Base-by-base conservation (phyloP, 1,140 invertebrate species). In the Stenopsyche tienmushanensis region DNA sequence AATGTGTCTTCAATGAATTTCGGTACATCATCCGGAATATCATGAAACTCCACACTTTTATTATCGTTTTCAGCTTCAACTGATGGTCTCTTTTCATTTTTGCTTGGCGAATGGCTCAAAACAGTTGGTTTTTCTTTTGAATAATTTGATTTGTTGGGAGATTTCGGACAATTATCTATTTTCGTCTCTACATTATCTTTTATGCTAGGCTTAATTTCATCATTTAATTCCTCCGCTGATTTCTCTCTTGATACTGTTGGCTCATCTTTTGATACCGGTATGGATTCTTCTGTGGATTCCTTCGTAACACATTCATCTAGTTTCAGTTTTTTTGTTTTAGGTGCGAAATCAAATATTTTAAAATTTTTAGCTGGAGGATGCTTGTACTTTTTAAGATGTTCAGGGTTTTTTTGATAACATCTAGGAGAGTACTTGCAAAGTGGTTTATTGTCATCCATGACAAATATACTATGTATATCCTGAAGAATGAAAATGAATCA, bases 351-450 rank as follows among this genome's bases (percentile, higher is more conserved):
- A 10, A 49, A 57, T 71, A 74, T 73, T 42, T 55, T 53, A 58
- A 73, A 67, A 65, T 34, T 34, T 34, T 34, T 34, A 34, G 77
- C 76, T 20, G 84, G 81, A 3, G 88, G 90, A 78, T 94, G 93
- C 77, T 89, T 90, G 64, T 86, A 96, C 72, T 88, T 87, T 62
- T 84, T 78, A 41, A 86, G 80, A 81, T 96, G 93, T 0, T 82
- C 79, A 8, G 85, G 78, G 83, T 93, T 95, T 76, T 89, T 92
- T 73, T 93, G 90, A 78, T 94, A 95, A 78, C 92, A 96, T 71
- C 88, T 86, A 17, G 71, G 75, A 29, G 90, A 90, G 75, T 92
- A 94, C 79, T 89, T 88, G 77, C 93, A 96, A 52, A 73, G 63
- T 20, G 63, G 73, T 73, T 78, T 72, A n/a, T 75, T 42, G 70